Percentiles rank a stretch among this genome's conserved stretches.
Conservation (phyloP, 2,888 invertebrate genomes). For the Platycnemis pennipes region DNA sequence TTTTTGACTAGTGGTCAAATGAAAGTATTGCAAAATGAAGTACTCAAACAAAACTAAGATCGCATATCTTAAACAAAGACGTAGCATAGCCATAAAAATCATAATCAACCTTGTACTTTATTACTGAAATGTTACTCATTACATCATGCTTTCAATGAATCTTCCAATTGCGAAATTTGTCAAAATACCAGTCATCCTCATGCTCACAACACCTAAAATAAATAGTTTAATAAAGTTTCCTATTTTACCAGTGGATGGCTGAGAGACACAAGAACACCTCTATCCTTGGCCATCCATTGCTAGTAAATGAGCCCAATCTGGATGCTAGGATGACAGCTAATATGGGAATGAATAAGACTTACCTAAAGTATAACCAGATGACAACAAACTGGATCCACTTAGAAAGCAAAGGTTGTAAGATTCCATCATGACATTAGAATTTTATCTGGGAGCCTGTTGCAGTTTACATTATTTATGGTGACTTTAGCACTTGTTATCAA, state of each 20-base stretch:
- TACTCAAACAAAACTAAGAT: background rate
- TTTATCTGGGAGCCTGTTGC: too few species aligned
- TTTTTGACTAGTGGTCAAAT: background rate
- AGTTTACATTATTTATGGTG: too few species aligned
- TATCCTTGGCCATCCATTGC: background rate
- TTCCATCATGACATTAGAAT: too few species aligned
- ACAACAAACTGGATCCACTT: background rate
- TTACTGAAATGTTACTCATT: conserved; percentile 13
- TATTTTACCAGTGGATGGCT: background rate
- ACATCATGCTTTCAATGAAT: conserved; percentile 41
- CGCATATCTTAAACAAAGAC: background rate
- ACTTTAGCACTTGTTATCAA: background rate
- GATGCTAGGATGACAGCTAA: background rate
- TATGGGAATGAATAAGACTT: background rate
- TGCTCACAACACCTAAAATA: conserved; percentile 58
- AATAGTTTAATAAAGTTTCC: conserved; percentile 2
- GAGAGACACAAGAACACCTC: background rate
- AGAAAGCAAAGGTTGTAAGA: too few species aligned
- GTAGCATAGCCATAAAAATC: background rate
- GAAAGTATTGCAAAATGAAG: background rate
- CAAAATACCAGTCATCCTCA: conserved; percentile 45
- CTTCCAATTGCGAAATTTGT: conserved; percentile 29
- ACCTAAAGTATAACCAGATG: background rate
- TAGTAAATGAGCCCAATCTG: background rate
- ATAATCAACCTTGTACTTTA: conserved; percentile 20